Evolutionary conservation across 2,888 invertebrate species (phyloP).

Genomic region (Axea sp.): DNA sequence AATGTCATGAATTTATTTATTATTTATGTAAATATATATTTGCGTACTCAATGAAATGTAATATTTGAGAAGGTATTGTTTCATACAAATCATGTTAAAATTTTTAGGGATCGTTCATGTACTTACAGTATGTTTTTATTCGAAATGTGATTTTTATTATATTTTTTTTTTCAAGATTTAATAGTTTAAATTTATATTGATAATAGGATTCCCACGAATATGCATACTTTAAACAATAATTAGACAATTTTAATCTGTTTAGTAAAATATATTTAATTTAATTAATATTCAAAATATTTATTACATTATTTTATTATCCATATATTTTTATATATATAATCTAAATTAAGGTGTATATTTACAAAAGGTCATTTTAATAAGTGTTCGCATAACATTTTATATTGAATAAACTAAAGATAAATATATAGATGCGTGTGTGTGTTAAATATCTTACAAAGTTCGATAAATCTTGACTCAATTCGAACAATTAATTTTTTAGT

Average conservation of each 20-base stretch:
- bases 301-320: background rate
- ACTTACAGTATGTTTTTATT: slow-evolving; percentile 12
- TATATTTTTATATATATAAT: slow-evolving; percentile 12
- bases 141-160: slow-evolving; percentile 12
- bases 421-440: slow-evolving; percentile 7
- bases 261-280: slow-evolving; percentile 4
- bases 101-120: no score
- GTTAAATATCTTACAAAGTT: slow-evolving; percentile 39
- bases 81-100: no score
- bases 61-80: no score
- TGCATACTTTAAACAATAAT: no score
- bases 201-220: no score
- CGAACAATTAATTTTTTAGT: no score
- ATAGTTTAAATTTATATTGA: no score
- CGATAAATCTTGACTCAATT: no score
- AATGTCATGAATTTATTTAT: slow-evolving; percentile 24
- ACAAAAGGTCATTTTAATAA: slow-evolving; percentile 8
- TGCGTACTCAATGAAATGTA: no score
- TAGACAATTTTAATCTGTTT: no score
- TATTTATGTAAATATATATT: slow-evolving; percentile 30
- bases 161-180: background rate
- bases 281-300: slow-evolving; percentile 24
- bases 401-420: slow-evolving; percentile 5
- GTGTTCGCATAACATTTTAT: slow-evolving; percentile 14
- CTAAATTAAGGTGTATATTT: slow-evolving; percentile 25